Percentiles rank a stretch among this genome's conserved stretches.
Evolutionary conservation across 2,888 invertebrate genomes (phyloP).

Genomic region (Eupeodes latifasciatus): DNA sequence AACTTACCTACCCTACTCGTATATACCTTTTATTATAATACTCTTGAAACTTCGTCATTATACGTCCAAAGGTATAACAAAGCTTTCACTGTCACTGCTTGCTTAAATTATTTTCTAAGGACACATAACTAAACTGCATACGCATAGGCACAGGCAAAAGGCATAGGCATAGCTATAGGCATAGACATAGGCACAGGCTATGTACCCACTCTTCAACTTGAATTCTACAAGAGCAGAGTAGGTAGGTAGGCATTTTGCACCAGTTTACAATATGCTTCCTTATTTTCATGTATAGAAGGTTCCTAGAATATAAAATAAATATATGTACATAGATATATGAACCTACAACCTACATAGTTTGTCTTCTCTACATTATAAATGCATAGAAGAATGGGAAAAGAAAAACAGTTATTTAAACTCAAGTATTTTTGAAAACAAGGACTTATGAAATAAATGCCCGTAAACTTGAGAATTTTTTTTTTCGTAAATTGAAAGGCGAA

Average conservation of each 20-base stretch:
- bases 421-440: constrained; percentile 66
- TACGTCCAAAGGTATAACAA: constrained; percentile 7
- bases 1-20: not conserved
- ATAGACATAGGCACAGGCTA: too few species aligned
- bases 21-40: not conserved
- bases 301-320: not conserved
- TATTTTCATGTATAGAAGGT: not conserved
- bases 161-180: too few species aligned
- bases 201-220: constrained; percentile 33
- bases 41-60: constrained; percentile 42
- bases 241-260: not conserved
- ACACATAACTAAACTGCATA: constrained; percentile 67
- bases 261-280: not conserved
- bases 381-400: constrained; percentile 25
- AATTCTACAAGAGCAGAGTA: constrained; percentile 9
- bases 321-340: not conserved
- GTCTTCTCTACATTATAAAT: not conserved
- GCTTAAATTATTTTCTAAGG: constrained; percentile 24
- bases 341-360: too few species aligned
- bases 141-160: too few species aligned
- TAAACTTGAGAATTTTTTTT: constrained; percentile 66
- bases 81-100: constrained; percentile 9
- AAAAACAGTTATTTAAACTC: constrained; percentile 63
- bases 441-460: constrained; percentile 70
- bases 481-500: constrained; percentile 49